Base-by-base conservation (phyloP, 2,888 invertebrate species). In the Darwinula stevensoni region DNA sequence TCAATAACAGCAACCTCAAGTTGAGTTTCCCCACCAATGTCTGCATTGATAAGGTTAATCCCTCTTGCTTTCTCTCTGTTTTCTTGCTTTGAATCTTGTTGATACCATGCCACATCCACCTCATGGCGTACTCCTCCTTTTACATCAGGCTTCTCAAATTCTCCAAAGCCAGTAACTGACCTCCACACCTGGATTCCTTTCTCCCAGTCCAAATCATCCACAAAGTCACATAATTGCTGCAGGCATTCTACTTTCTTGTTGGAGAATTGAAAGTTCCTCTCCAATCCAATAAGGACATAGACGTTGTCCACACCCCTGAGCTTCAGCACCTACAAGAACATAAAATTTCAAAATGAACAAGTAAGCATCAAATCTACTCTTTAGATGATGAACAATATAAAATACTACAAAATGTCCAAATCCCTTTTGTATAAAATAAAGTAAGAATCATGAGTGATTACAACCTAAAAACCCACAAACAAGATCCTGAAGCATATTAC, bases 221-320 rank as follows among this genome's bases (percentile, higher is more conserved):
- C 46, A 15, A 49, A 31, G 5, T 42, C 36, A 17, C 43, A 37
- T 3, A 53, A 37, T 27, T 42, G 36, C 4, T 39, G 35, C 36
- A 49, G 37, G 38, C 44, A 43, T 16, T 46, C 46, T 31, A 43
- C 42, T 47, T 50, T 43, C 34, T 22, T n/a, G 6, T 22, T n/a
- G 9, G 22, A n/a, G 37, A 49, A 49, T 12, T 38, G 31, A 34
- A 49, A 42, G 28, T 42, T 37, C 14, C 36, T 33, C 17, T 38
- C 38, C 9, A 41, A 42, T 36, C 34, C 17, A 4, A 52, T 39
- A 14, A 51, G 42, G 6, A 50, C 47, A 29, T 42, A 42, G 14
- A 47, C 39, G 38, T 52, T 50, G 36, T 53, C 52, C 26, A 52
- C 41, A 22, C 44, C 43, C 15, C 44, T 42, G 6, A 53, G 40